phyloP scores from a whole-genome alignment of 2,113 vertebrate species.

The Notarius quadriscutis region DNA sequence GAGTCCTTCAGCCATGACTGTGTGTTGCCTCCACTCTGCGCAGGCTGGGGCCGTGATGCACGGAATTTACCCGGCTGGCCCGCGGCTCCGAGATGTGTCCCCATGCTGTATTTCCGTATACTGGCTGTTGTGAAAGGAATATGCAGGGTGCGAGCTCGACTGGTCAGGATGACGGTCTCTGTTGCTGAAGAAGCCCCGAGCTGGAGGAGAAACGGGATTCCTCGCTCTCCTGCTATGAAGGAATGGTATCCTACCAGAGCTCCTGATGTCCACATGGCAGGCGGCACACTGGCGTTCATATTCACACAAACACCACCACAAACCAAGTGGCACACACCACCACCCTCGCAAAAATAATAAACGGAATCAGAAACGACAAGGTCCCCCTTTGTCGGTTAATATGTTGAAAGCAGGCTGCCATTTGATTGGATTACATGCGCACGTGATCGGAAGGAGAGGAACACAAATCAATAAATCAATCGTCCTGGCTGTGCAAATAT shows the following conservation, averaged over 20 bases:
- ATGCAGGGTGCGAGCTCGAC: slow-evolving; percentile 84
- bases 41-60: slow-evolving; percentile 82
- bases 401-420: slow-evolving; percentile 84
- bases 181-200: slow-evolving; percentile 73
- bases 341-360: slow-evolving; percentile 76
- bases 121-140: slow-evolving; percentile 88
- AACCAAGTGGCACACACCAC: slow-evolving; percentile 55
- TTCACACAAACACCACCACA: slow-evolving; percentile 33
- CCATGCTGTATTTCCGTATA: slow-evolving; percentile 86
- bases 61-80: slow-evolving; percentile 72
- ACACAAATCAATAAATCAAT: slow-evolving; percentile 83
- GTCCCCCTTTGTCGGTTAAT: slow-evolving; percentile 86
- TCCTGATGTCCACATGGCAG: slow-evolving; percentile 85
- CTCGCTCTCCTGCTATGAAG: slow-evolving; percentile 83
- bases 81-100: slow-evolving; percentile 81
- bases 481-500: slow-evolving; percentile 7
- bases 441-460: slow-evolving; percentile 86
- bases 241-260: slow-evolving; percentile 86
- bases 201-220: slow-evolving; percentile 83
- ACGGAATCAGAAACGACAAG: slow-evolving; percentile 83
- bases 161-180: slow-evolving; percentile 76
- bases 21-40: slow-evolving; percentile 87
- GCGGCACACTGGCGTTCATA: slow-evolving; percentile 23
- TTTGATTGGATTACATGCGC: slow-evolving; percentile 86
- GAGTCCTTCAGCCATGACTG: slow-evolving; percentile 92